Evolutionary conservation across 2,888 invertebrate species (phyloP), one percentile per base, ranked within the genome.

Genomic region (Acanthopleura granulata): DNA sequence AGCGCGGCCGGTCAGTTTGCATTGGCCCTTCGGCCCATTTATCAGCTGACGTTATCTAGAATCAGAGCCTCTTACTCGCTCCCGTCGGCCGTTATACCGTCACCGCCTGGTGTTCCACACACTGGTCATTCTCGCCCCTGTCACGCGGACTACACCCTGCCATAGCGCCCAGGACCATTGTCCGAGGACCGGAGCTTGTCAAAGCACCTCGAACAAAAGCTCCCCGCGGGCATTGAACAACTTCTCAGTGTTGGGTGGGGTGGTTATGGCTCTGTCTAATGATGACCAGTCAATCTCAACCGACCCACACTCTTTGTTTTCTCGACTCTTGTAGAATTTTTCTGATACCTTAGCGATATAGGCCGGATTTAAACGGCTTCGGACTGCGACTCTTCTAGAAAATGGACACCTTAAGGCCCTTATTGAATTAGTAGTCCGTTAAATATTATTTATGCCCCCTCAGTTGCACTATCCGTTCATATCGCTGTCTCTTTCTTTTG

Each of bases 231-330:
- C 22, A 57, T 57, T 57, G 57, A n/a, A 57, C 6, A 22, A 57
- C 6, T 57, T 57, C 57, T n/a, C 57, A n/a, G 57, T 12, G 57
- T 1, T 40, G 22, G 1, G 57, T 57, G 57, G 3, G n/a, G 22
- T 22, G 22, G 18, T 57, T 57, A 57, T 57, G 22, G 22, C 22
- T 18, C 57, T 22, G 22, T 57, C 57, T 57, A 57, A 57, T 57
- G 57, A 57, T 57, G 57, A 57, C 57, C 57, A 57, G 57, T n/a
- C n/a, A 57, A 57, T 57, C n/a, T 57, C 22, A n/a, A 57, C 57
- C 18, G 12, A 57, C 57, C 3, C 3, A 18, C 18, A 57, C 57
- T 57, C 57, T 57, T 57, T 57, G 57, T 57, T 57, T 57, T 57
- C 57, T 57, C 57, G 3, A 1, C 57, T 40, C 57, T 57, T 57